These are phyloP conservation scores for Podabrus alpinus DNA, from an alignment of 2,888 invertebrate genomes.

Conservation along the genomic window DNA sequence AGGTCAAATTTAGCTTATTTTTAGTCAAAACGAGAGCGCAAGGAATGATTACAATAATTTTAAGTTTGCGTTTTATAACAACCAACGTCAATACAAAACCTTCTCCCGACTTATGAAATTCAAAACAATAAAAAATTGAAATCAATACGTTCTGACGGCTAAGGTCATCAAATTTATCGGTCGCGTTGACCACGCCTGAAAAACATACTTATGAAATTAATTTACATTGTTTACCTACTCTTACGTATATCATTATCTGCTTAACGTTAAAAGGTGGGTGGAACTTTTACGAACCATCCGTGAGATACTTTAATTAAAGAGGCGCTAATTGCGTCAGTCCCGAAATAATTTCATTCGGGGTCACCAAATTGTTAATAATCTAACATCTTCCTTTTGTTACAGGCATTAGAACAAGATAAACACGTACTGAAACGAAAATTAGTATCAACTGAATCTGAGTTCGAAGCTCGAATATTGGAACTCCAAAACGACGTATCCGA, in stretches of 20 bases:
- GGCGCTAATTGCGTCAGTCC: neutral
- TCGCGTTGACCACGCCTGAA: neutral
- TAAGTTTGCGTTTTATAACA: too few species aligned
- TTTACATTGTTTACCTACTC: neutral
- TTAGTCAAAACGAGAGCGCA: neutral
- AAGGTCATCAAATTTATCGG: neutral
- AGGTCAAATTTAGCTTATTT: neutral
- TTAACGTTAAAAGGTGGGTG: neutral
- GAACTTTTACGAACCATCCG: neutral
- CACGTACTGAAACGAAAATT: slow-evolving; percentile 84
- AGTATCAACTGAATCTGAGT: slow-evolving; percentile 85
- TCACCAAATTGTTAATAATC: neutral
- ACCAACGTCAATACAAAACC: neutral
- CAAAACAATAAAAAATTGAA: neutral
- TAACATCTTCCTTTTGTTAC: slow-evolving; percentile 37
- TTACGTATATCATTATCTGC: neutral
- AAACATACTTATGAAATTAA: neutral
- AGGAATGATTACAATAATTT: neutral
- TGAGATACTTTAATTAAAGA: neutral
- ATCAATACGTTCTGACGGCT: neutral
- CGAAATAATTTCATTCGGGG: neutral
- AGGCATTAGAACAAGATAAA: slow-evolving; percentile 93
- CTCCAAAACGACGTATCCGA: slow-evolving; percentile 86
- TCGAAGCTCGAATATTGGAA: slow-evolving; percentile 84
- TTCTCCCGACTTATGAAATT: neutral